phyloP scores from a whole-genome alignment of 2,888 invertebrate species.

The Empis livida region DNA sequence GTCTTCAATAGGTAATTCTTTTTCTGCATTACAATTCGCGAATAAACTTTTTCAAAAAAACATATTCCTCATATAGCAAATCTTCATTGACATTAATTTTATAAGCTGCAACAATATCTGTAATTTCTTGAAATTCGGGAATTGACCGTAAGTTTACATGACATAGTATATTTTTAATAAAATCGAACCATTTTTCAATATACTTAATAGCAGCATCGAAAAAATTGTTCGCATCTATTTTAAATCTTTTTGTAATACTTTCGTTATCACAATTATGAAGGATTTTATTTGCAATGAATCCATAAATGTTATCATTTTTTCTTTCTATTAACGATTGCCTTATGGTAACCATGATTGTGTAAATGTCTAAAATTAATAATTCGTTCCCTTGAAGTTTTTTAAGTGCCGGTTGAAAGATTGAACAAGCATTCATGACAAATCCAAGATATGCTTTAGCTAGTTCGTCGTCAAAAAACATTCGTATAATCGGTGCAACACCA shows the following conservation, averaged over 20 bases:
- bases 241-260: neutral
- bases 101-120: neutral
- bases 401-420: neutral
- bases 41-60: neutral
- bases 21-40: neutral
- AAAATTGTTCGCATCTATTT: neutral
- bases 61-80: neutral
- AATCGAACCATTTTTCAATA: constrained; percentile 1
- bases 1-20: neutral
- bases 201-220: neutral
- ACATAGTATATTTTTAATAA: neutral
- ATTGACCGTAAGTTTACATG: neutral
- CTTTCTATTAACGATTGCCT: neutral
- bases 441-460: neutral
- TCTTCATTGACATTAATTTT: neutral
- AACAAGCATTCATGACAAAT: neutral
- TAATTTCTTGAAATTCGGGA: neutral
- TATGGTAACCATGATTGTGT: neutral
- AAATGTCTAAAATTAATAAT: neutral
- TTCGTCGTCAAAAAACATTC: neutral
- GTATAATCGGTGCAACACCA: neutral
- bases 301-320: neutral
- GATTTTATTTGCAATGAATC: neutral
- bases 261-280: neutral
- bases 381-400: neutral